Conservation (phyloP, 2,113 vertebrate genomes). For the Casuarius casuarius region DNA sequence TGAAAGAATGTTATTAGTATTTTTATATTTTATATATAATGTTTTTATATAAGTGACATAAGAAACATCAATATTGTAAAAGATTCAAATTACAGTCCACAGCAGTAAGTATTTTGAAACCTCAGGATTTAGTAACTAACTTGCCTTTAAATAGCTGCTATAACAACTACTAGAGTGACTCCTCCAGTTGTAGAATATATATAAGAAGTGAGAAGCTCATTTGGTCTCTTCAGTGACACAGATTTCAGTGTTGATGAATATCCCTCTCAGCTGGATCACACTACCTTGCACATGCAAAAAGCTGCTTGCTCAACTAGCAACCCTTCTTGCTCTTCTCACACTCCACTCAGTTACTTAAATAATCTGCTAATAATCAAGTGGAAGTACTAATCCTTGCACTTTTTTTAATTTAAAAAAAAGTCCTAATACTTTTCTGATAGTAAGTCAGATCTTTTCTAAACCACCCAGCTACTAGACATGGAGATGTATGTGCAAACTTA, state of each 20-base stretch:
- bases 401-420: too few species aligned
- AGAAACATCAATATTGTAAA: background rate
- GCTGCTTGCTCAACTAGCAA: background rate
- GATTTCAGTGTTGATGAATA: background rate
- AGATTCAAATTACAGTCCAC: background rate
- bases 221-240: background rate
- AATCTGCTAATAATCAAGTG: background rate
- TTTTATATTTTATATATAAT: too few species aligned
- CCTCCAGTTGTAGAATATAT: background rate
- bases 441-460: background rate
- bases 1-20: background rate
- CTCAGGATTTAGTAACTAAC: background rate
- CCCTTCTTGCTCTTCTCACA: background rate
- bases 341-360: background rate
- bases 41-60: background rate
- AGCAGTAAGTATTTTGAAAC: background rate
- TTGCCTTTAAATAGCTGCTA: background rate
- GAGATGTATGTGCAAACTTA: background rate
- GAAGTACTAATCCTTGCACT: background rate
- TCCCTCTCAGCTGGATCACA: background rate
- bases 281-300: fast-evolving
- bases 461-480: background rate
- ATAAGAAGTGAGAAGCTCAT: background rate
- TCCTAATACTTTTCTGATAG: background rate
- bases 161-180: background rate